A percentile compares a stretch with the other conserved stretches of the same genome.
These are phyloP conservation scores for Zaprionus africanus DNA, from an alignment of 1,140 invertebrate genomes.

Conservation along the genomic window DNA sequence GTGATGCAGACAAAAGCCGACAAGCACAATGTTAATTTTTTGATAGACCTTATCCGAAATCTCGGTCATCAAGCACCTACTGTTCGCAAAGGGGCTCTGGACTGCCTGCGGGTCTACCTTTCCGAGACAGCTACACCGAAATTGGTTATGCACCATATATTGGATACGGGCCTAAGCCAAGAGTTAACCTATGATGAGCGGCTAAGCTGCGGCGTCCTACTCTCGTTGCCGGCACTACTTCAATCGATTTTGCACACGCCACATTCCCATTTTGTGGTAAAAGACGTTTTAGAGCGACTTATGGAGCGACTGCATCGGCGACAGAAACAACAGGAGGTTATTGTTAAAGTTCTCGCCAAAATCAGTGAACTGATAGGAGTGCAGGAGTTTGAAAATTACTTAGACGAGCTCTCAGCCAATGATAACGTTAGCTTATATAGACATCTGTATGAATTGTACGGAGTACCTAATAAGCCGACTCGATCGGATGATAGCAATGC, in stretches of 20 bases:
- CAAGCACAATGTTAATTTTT: constrained; percentile 85
- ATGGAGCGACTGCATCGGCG: constrained; percentile 88
- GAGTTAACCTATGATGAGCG: constrained; percentile 86
- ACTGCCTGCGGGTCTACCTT: constrained; percentile 89
- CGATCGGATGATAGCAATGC: constrained; percentile 35
- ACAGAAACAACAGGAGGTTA: constrained; percentile 88
- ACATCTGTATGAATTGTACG: constrained; percentile 88
- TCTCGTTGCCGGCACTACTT: constrained; percentile 88
- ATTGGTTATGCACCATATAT: constrained; percentile 86
- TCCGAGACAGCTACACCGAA: constrained; percentile 87
- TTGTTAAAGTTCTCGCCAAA: constrained; percentile 88
- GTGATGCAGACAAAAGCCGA: constrained; percentile 88
- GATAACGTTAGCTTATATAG: constrained; percentile 88
- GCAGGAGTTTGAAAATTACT: constrained; percentile 87
- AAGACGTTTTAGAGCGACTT: constrained; percentile 86
- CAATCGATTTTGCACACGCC: constrained; percentile 84
- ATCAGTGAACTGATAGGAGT: constrained; percentile 88
- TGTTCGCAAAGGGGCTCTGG: constrained; percentile 90
- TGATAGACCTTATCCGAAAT: constrained; percentile 89
- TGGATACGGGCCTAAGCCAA: constrained; percentile 88
- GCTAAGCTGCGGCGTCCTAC: constrained; percentile 88
- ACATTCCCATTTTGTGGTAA: constrained; percentile 82
- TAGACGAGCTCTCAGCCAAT: constrained; percentile 69
- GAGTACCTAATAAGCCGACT: constrained; percentile 68
- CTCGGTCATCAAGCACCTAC: constrained; percentile 90